Percentiles rank a stretch among this genome's conserved stretches.
phyloP scores from a whole-genome alignment of 1,140 invertebrate genomes.

The Zaprionus ghesquierei region DNA sequence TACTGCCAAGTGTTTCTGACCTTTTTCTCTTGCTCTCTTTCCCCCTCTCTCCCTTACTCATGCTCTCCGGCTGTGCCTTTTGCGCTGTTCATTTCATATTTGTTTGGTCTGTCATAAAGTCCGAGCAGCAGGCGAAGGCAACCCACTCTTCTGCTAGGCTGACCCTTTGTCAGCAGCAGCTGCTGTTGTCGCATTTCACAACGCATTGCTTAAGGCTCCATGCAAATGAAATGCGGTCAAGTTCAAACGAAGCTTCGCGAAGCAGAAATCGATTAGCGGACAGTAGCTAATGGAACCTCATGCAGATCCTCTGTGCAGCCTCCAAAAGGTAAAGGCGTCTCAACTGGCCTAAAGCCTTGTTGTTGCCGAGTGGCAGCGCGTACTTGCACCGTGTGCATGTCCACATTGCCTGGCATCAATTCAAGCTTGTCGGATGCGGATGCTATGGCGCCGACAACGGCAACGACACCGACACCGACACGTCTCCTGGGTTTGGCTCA shows the following conservation, averaged over 20 bases:
- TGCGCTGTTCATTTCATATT: constrained; percentile 61
- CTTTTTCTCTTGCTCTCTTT: constrained; percentile 41
- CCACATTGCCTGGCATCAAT: constrained; percentile 14
- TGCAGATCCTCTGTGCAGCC: too few species aligned
- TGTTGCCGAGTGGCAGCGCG: constrained; percentile 32
- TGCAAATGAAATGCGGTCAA: constrained; percentile 70
- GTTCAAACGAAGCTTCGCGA: constrained; percentile 33
- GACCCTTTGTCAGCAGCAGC: constrained; percentile 22
- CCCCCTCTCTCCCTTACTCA: background rate
- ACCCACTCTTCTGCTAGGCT: constrained; percentile 51
- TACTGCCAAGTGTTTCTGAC: constrained; percentile 80
- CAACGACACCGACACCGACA: constrained; percentile 3
- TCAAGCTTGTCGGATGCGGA: constrained; percentile 8
- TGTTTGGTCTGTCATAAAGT: constrained; percentile 50
- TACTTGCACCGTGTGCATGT: background rate
- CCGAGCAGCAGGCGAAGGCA: constrained; percentile 38
- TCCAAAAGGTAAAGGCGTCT: too few species aligned
- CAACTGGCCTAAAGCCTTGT: constrained; percentile 21
- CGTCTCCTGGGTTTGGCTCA: constrained; percentile 44
- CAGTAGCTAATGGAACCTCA: too few species aligned
- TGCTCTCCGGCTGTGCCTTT: constrained; percentile 10
- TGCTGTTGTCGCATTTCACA: constrained; percentile 36
- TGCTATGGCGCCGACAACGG: too few species aligned
- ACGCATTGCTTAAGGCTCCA: constrained; percentile 62
- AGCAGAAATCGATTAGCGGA: background rate